phyloP scores from a whole-genome alignment of 2,888 invertebrate species.

The Chrysopilus asiliformis region DNA sequence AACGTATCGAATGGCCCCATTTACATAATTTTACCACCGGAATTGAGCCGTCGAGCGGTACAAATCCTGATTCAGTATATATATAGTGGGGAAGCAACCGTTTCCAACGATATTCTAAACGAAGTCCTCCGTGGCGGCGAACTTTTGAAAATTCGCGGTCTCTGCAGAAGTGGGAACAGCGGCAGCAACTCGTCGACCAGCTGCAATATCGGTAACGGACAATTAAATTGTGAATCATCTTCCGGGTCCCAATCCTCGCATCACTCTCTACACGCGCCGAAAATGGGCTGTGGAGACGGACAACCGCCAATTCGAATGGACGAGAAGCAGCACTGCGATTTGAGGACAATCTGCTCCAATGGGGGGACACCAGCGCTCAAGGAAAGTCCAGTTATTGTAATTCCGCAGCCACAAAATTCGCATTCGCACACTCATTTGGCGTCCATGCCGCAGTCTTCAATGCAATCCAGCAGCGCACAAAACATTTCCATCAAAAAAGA shows the following conservation, averaged over 20 bases:
- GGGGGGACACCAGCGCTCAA: slow-evolving; percentile 26
- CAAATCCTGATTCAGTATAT: slow-evolving; percentile 75
- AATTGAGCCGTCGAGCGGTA: slow-evolving; percentile 64
- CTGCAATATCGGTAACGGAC: no score
- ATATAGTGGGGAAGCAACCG: slow-evolving; percentile 68
- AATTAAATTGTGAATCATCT: no score
- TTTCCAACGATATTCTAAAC: slow-evolving; percentile 70
- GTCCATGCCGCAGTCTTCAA: no score
- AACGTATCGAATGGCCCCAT: slow-evolving; percentile 39
- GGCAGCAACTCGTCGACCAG: no score
- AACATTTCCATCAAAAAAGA: slow-evolving; percentile 30
- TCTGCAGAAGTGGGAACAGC: slow-evolving; percentile 46
- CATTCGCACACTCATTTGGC: no score
- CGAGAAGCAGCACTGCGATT: no score
- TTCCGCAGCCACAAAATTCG: no score
- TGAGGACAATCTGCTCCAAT: slow-evolving; percentile 6
- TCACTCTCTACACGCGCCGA: no score
- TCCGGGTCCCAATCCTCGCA: no score
- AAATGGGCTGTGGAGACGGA: no score
- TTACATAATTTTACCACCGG: slow-evolving; percentile 65
- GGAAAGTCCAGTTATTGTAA: slow-evolving; percentile 33
- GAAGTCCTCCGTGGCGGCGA: slow-evolving; percentile 71
- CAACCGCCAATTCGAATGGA: no score
- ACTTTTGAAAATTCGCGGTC: slow-evolving; percentile 63
- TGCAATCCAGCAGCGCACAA: no score